Percentiles rank a stretch among this genome's conserved stretches.
These are phyloP conservation scores for Argyresthia goedartella DNA, from an alignment of 2,888 invertebrate species.

Conservation along the genomic window DNA sequence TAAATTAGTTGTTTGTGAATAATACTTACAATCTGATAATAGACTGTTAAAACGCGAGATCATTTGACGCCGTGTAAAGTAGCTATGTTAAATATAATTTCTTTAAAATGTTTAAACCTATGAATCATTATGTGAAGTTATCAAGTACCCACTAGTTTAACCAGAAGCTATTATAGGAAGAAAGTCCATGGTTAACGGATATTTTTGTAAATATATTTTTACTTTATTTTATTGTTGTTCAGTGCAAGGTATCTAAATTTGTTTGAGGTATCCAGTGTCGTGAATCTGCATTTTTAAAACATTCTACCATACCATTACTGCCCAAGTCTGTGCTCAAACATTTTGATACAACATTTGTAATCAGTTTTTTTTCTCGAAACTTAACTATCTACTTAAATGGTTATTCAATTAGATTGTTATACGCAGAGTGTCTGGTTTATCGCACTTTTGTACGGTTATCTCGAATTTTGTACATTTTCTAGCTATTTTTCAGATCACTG, in stretches of 20 bases:
- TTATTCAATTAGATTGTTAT: no score
- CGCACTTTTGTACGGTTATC: neutral
- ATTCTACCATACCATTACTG: neutral
- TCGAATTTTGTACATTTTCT: neutral
- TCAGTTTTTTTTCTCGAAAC: neutral
- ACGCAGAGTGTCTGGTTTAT: no score
- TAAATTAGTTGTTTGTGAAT: neutral
- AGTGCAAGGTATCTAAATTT: neutral
- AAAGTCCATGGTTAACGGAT: constrained; percentile 37
- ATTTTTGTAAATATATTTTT: constrained; percentile 58
- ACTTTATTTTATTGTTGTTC: constrained; percentile 13
- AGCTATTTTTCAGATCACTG: neutral
- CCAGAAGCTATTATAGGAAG: no score
- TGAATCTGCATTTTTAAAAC: neutral
- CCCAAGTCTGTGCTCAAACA: neutral
- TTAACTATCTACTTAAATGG: no score
- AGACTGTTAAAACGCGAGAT: no score
- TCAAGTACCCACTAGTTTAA: no score
- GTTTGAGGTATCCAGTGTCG: constrained; percentile 1
- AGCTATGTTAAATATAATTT: no score
- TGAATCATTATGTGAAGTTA: no score
- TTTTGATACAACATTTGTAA: neutral
- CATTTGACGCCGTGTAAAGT: no score
- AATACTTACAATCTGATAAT: neutral
- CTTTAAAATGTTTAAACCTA: no score